Conservation (phyloP, 1,140 invertebrate species). For the Drosophila seguyi region DNA sequence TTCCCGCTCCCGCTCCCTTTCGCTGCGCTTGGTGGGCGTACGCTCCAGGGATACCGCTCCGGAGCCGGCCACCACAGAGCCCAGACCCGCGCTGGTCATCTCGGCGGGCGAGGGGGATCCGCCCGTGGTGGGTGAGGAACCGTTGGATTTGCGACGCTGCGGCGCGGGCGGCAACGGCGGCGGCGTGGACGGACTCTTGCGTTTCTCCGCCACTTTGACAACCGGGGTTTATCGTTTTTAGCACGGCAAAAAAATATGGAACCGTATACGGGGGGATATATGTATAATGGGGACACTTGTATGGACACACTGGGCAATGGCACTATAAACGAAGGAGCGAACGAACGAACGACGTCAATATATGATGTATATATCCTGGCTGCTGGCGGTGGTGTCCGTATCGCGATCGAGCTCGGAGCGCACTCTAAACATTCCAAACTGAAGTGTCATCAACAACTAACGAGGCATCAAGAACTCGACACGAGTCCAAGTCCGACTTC, state of each 20-base stretch:
- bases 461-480: constrained; percentile 84
- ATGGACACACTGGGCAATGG: neutral
- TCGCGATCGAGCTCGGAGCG: constrained; percentile 36
- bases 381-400: constrained; percentile 3
- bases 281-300: constrained; percentile 7
- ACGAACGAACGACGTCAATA: neutral
- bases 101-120: constrained; percentile 22
- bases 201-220: constrained; percentile 85
- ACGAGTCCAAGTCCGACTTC: constrained; percentile 73
- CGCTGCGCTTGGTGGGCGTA: constrained; percentile 56
- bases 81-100: constrained; percentile 55
- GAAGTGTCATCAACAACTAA: constrained; percentile 85
- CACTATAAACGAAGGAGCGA: neutral
- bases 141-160: constrained; percentile 68
- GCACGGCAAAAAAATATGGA: constrained; percentile 32
- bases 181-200: constrained; percentile 75
- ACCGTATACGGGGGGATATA: neutral
- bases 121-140: constrained; percentile 16
- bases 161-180: constrained; percentile 62
- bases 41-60: constrained; percentile 41
- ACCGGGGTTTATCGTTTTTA: constrained; percentile 13
- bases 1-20: constrained; percentile 29
- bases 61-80: constrained; percentile 10
- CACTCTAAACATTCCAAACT: constrained; percentile 84
- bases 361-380: constrained; percentile 2